These are phyloP conservation scores for Nannospalax galili DNA, from an alignment of 2,113 vertebrate genomes.

Conservation along the genomic window DNA sequence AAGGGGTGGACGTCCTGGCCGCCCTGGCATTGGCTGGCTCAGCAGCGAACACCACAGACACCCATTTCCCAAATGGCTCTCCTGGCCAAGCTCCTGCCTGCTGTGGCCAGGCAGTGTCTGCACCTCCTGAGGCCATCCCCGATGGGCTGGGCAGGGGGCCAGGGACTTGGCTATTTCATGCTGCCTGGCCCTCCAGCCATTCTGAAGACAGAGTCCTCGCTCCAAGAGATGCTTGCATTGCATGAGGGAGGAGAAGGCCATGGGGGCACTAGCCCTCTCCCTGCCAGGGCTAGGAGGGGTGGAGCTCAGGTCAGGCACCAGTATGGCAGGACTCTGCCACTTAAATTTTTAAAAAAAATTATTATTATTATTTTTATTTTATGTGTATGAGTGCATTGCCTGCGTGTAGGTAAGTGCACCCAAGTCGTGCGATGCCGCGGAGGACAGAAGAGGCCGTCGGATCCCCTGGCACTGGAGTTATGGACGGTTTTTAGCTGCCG, in stretches of 20 bases:
- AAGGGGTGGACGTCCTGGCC: conserved; percentile 76
- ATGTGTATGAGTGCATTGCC: too few species aligned
- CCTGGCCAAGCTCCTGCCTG: neutral
- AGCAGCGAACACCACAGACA: neutral
- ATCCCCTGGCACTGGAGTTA: too few species aligned
- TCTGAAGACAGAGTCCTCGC: neutral
- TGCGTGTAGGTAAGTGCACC: too few species aligned
- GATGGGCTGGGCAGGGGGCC: neutral
- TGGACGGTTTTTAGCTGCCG: too few species aligned
- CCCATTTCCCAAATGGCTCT: neutral
- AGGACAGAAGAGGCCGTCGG: too few species aligned
- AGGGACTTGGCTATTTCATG: neutral
- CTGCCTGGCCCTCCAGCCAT: neutral
- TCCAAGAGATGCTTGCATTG: neutral
- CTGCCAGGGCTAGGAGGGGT: neutral
- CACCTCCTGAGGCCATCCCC: neutral
- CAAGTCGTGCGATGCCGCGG: too few species aligned
- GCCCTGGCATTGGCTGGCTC: conserved; percentile 53
- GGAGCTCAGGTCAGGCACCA: fast-evolving
- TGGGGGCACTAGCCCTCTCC: neutral
- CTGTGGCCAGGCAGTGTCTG: neutral
- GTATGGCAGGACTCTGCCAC: neutral
- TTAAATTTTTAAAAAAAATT: too few species aligned
- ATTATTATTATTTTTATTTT: too few species aligned
- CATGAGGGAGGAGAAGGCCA: fast-evolving